These are phyloP conservation scores for Megalonaias nervosa DNA, from an alignment of 1,140 invertebrate genomes.

Conservation along the genomic window DNA sequence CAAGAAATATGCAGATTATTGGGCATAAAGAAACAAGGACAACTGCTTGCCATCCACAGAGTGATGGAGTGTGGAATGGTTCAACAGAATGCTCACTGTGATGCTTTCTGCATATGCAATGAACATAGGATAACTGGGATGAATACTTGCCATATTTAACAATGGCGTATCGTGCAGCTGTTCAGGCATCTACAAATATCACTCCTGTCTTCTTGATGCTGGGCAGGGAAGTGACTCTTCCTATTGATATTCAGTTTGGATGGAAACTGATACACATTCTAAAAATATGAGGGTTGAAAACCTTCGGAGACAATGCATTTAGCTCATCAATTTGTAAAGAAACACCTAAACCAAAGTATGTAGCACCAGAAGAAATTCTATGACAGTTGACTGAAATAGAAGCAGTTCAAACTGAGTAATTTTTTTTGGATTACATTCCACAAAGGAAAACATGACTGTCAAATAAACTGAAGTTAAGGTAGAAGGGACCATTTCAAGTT, in stretches of 20 bases:
- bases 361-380: background rate
- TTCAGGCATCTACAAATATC: background rate
- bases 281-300: background rate
- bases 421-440: too few species aligned
- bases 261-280: background rate
- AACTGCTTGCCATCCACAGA: constrained; percentile 30
- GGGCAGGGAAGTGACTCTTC: constrained; percentile 18
- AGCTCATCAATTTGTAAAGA: constrained; percentile 1
- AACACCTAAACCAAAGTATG: background rate
- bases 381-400: too few species aligned
- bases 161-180: constrained; percentile 6
- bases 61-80: constrained; percentile 37
- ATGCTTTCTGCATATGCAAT: background rate
- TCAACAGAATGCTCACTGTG: constrained; percentile 23
- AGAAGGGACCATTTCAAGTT: too few species aligned
- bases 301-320: background rate
- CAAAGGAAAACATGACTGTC: too few species aligned
- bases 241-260: constrained; percentile 8
- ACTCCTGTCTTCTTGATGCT: constrained; percentile 20
- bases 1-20: constrained; percentile 20
- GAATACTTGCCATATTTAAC: constrained; percentile 3
- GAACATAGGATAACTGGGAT: constrained; percentile 24
- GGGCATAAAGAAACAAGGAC: constrained; percentile 19
- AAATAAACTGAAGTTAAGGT: too few species aligned
- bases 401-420: too few species aligned